Base-by-base conservation (phyloP, 2,113 vertebrate genomes). In the Parotia lawesii region DNA sequence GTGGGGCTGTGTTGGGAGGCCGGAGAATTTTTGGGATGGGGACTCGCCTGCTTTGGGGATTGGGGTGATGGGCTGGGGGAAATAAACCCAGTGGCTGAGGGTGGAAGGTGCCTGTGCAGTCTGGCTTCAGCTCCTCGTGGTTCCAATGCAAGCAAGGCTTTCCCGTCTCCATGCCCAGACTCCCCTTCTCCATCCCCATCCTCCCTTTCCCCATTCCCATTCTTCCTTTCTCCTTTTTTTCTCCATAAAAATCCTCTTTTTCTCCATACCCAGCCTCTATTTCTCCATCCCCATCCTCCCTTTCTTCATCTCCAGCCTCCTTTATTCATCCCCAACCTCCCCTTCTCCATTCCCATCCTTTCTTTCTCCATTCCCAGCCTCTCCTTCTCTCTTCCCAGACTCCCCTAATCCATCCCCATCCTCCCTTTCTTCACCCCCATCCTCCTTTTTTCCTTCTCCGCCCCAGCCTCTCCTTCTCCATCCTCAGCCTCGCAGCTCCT, bases 361-460 rank as follows among this genome's bases (percentile, higher is more conserved):
- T 6, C 20, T 4, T 37, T 18, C 21, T 66, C 16, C 16, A 21
- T 16, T 0, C 17, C 33, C 42, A 62, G 0, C 13, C 56, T 40
- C 8, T 4, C 5, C 0, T 20, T 7, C 1, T 35, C 16, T 19
- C 16, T 48, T 3, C 38, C 25, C 38, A 58, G 0, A 17, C 28
- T 76, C 10, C 7, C 13, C 1, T 29, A 50, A 1, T 10, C 53
- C 18, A 18, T 14, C 3, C 6, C 22, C 27, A 42, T 1, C 33
- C 38, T 25, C 15, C 1, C 9, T 1, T 48, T 56, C 19, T 50
- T 42, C 23, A 29, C 10, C 6, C 4, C 15, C 42, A 42, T 5
- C 16, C 21, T 1, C 27, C 6, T 4, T 6, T 50, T 35, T 5
- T 50, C 27, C 15, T 9, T 23, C 12, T 20, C 17, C 37, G 44